Percentiles rank a stretch among this genome's conserved stretches.
Conservation (phyloP, 2,797 vertebrate species). For the Lepilemur ruficaudatus region DNA sequence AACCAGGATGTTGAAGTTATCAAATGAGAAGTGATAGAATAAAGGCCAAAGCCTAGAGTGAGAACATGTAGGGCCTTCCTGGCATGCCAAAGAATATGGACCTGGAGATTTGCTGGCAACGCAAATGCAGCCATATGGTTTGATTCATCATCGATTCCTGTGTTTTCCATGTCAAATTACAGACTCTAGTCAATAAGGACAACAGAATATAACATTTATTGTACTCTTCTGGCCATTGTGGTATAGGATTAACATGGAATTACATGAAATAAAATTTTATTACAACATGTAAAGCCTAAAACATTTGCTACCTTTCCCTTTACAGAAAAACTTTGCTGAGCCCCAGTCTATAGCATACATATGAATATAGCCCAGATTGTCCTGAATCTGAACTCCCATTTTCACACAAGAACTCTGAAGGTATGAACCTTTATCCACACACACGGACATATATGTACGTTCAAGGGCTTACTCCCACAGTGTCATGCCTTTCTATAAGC, state of each 20-base stretch:
- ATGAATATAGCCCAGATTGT: not conserved
- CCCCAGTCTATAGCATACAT: not conserved
- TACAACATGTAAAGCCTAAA: not conserved
- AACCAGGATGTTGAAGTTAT: not conserved
- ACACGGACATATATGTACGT: not conserved
- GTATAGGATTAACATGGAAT: not conserved
- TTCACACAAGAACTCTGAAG: not conserved
- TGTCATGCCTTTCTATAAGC: not conserved
- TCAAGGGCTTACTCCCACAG: not conserved
- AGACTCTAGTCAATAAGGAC: not conserved
- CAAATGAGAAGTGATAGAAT: not conserved
- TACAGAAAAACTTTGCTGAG: not conserved
- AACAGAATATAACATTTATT: not conserved
- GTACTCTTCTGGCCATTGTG: not conserved
- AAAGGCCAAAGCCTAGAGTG: not conserved
- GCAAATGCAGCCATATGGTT: not conserved
- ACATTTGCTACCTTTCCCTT: not conserved
- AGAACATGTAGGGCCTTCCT: too few species aligned
- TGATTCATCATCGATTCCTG: not conserved
- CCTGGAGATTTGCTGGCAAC: not conserved
- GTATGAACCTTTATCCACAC: not conserved
- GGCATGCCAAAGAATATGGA: not conserved
- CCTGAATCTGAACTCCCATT: not conserved
- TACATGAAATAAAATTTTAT: slow-evolving; percentile 42
- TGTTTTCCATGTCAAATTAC: not conserved